Evolutionary conservation across 2,797 vertebrate genomes (phyloP).

Genomic region (Microtus agrestis): DNA sequence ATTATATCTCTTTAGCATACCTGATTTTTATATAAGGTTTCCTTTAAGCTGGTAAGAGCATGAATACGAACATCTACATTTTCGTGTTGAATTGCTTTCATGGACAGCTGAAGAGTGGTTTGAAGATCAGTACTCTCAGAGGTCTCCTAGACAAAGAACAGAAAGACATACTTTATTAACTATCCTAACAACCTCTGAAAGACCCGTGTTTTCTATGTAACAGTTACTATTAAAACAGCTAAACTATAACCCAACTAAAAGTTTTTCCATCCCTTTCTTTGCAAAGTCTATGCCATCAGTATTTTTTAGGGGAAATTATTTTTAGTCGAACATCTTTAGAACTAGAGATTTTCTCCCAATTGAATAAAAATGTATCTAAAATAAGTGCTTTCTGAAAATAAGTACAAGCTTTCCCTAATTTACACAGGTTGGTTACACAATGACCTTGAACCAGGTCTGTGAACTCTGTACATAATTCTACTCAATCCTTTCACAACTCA

Average conservation of each 20-base stretch:
- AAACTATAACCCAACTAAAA: neutral
- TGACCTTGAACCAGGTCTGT: neutral
- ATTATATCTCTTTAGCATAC: conserved; percentile 50
- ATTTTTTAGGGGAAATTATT: conserved; percentile 35
- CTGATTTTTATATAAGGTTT: conserved; percentile 95
- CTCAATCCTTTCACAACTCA: conserved; percentile 18
- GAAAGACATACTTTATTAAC: neutral
- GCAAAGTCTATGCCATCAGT: conserved; percentile 28
- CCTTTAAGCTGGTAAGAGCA: conserved; percentile 96
- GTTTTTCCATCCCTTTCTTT: conserved; percentile 24
- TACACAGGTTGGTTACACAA: conserved; percentile 10
- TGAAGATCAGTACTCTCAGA: conserved; percentile 95
- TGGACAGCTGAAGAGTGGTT: conserved; percentile 94
- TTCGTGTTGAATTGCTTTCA: conserved; percentile 97
- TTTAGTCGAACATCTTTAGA: conserved; percentile 64
- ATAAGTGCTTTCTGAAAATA: conserved; percentile 23
- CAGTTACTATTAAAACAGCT: neutral
- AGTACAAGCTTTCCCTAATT: conserved; percentile 31
- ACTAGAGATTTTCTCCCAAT: conserved; percentile 12
- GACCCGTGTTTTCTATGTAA: neutral
- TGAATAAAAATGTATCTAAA: conserved; percentile 61
- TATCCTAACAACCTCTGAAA: conserved; percentile 27
- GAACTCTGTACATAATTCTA: neutral
- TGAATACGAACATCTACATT: conserved; percentile 98
- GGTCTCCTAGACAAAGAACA: conserved; percentile 89